Base-by-base conservation (phyloP, 2,888 invertebrate genomes). In the Melipona beecheii region DNA sequence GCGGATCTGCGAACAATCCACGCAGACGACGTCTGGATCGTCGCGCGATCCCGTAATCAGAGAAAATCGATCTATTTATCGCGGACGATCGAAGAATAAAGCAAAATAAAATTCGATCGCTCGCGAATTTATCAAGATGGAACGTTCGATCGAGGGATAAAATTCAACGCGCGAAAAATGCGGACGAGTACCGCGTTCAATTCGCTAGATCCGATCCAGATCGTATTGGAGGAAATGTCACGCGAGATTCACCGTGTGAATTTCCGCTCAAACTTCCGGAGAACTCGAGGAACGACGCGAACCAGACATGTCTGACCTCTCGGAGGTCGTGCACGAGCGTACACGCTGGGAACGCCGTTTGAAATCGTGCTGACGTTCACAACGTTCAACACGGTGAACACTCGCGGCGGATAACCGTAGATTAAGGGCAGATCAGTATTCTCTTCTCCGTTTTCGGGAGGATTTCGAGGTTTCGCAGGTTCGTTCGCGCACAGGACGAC, bases 391-490 rank as follows among this genome's bases (percentile, higher is more conserved):
- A 43, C 11, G 43, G 43, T 43, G 56, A 70, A 43, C 43, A 43
- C 68, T 66, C 27, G 21, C 31, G 75, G 66, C 62, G 54, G 62
- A 71, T 74, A 78, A 66, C 9, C 43, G 36, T 84, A 84, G 84
- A 78, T 84, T 78, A 74, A 84, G 78, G 72, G 78, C 83, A 66
- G 83, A 84, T 83, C 84, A 83, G 84, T 84, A 84, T 84, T 84
- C 84, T 84, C 49, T 78, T 72, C 83, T 72, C 76, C 62, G 71
- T 83, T 72, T 75, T 64, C 68, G 66, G 83, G 72, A 60, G 75
- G 71, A 66, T 75, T 60, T 31, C 56, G 56, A 75, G 56, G 21
- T 58, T 56, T 75, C 69, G 76, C 19, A 56, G 66, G 19, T n/a
- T 70, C 70, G 62, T 76, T 76, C 62, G 76, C 58, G 69, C 5